Percentiles rank a stretch among this genome's conserved stretches.
phyloP scores from a whole-genome alignment of 1,140 invertebrate species.

The Apis dorsata region DNA sequence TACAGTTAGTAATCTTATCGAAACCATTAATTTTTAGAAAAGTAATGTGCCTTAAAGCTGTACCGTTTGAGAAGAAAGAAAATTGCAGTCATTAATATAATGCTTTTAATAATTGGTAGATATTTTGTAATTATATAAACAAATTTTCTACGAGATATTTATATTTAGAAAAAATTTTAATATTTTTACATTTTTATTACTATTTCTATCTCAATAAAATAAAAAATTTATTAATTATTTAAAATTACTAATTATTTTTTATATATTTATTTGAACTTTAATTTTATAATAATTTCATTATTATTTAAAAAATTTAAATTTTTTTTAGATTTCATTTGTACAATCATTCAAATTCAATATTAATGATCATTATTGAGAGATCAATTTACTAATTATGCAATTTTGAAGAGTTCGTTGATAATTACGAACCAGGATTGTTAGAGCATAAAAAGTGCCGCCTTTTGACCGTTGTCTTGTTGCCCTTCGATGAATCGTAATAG shows the following conservation, averaged over 20 bases:
- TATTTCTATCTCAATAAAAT: neutral
- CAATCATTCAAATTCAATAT: neutral
- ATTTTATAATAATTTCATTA: neutral
- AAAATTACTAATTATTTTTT: neutral
- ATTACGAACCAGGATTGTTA: slow-evolving; percentile 61
- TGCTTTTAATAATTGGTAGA: neutral
- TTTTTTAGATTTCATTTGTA: neutral
- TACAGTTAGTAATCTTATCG: neutral
- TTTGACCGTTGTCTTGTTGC: slow-evolving; percentile 73
- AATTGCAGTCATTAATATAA: neutral
- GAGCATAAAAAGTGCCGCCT: slow-evolving; percentile 73
- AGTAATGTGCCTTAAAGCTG: neutral
- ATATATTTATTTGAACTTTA: neutral
- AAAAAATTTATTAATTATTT: too few species aligned
- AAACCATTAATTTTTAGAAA: slow-evolving; percentile 4
- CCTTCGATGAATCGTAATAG: slow-evolving; percentile 72
- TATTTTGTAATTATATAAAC: neutral
- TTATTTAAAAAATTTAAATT: neutral
- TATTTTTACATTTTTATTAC: neutral
- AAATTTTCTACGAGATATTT: too few species aligned
- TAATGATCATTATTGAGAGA: neutral
- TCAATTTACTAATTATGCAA: slow-evolving; percentile 5
- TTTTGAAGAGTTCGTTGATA: slow-evolving; percentile 14
- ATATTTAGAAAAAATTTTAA: too few species aligned
- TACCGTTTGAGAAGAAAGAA: slow-evolving; percentile 18